Evolutionary conservation across 2,888 invertebrate genomes (phyloP), one percentile per base, ranked within the genome.

Genomic region (Prostheceraeus crozeri): DNA sequence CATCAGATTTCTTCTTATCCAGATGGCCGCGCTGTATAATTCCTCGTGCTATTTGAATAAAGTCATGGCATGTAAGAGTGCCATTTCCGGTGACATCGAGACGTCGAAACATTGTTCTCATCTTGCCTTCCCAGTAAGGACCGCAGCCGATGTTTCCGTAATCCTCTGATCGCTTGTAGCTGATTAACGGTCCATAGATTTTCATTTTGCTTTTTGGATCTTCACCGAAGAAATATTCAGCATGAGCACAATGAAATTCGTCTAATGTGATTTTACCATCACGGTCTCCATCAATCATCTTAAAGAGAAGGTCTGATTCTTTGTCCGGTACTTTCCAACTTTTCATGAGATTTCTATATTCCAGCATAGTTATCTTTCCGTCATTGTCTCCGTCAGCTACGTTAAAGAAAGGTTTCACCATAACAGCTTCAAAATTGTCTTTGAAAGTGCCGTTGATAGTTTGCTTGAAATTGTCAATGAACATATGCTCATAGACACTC

Each of bases 121-220:
- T 60, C 23, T 60, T 60, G n/a, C 60, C 61, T 33, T 60, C 60
- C 60, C 60, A 60, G 31, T 16, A 33, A 10, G 60, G 60, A 6
- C 61, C 46, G 30, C 27, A 60, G 6, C 46, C 35, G n/a, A 62
- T 16, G 23, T 62, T 48, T n/a, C 33, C 33, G 30, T 45, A 60
- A 23, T 60, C 60, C 27, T 62, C 60, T 10, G 60, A 36, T 3
- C 61, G 10, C 25, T 60, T 60, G 61, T 60, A 60, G 25, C 62
- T 62, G 30, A 60, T 51, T 19, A 60, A n/a, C 19, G 40, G 59
- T 3, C 60, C 60, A n/a, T 21, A 60, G 2, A 60, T 19, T 3
- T 16, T 4, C 21, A 10, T 30, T 35, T 62, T 3, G 23, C 45
- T 45, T 27, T 60, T 60, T 3, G 45, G 16, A 19, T 62, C 31